phyloP scores from a whole-genome alignment of 2,888 invertebrate genomes.

The Andrena camellia region DNA sequence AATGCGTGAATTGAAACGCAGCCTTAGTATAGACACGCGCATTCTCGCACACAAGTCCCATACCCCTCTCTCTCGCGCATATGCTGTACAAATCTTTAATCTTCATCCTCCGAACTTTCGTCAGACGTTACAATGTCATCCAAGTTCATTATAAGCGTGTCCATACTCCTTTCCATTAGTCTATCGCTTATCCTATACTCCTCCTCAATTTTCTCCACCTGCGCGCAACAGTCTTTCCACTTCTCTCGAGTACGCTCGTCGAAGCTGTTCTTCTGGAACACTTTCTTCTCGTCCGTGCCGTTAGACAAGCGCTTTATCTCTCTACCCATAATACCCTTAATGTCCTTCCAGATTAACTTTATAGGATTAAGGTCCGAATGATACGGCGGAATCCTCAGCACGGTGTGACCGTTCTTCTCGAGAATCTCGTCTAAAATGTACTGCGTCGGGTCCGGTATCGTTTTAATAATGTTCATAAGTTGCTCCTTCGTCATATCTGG shows the following conservation, averaged over 20 bases:
- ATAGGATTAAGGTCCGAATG: neutral
- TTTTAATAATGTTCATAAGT: neutral
- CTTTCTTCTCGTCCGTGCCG: neutral
- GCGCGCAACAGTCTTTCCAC: neutral
- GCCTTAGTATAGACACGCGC: too few species aligned
- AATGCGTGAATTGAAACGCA: too few species aligned
- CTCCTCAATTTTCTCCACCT: neutral
- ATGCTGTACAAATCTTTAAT: too few species aligned
- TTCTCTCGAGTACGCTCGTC: neutral
- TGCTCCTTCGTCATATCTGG: neutral
- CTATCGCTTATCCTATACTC: neutral
- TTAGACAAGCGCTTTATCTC: neutral
- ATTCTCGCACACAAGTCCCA: too few species aligned
- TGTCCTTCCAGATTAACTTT: neutral
- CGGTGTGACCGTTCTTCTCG: neutral
- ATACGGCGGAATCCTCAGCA: neutral
- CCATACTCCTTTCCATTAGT: neutral
- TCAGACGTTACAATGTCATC: neutral
- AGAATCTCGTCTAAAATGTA: neutral
- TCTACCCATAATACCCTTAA: neutral
- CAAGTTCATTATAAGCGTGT: neutral
- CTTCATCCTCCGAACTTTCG: neutral
- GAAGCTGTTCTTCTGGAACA: neutral
- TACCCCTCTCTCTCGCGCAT: too few species aligned
- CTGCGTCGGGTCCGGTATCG: neutral